Evolutionary conservation across 64 coral and sea anemone species (phyloP).

Genomic region (Orbicella faveolata): DNA sequence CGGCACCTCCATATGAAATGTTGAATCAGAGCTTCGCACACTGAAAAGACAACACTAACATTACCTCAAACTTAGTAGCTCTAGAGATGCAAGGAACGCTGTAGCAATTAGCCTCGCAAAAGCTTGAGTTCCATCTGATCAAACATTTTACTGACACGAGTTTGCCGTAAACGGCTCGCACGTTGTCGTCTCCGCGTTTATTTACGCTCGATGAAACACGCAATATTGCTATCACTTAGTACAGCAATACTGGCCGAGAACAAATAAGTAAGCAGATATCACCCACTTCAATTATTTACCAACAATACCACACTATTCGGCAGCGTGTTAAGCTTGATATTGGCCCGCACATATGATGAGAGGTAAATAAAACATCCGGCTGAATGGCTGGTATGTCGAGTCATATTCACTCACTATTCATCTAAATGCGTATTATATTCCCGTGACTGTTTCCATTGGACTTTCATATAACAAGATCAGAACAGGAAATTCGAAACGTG

Average conservation of each 20-base stretch:
- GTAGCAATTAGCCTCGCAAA: neutral
- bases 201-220: conserved; percentile 8
- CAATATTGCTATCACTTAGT: neutral
- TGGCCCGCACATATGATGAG: neutral
- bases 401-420: neutral
- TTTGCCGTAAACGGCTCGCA: neutral
- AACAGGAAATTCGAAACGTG: neutral
- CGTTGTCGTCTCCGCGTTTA: neutral
- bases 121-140: neutral
- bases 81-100: neutral
- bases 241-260: conserved; percentile 9
- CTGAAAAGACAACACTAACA: neutral
- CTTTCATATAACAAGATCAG: neutral
- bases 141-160: neutral
- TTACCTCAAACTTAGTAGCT: neutral
- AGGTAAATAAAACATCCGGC: conserved; percentile 34
- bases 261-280: conserved; percentile 29
- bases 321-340: conserved; percentile 2
- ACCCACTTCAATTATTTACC: conserved; percentile 37
- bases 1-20: conserved; percentile 11
- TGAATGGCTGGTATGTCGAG: neutral
- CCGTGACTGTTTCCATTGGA: neutral
- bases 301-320: conserved; percentile 38
- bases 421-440: neutral
- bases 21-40: neutral